A percentile compares a stretch with the other conserved stretches of the same genome.
phyloP scores from a whole-genome alignment of 2,888 invertebrate genomes.

The Coleophora deauratella region DNA sequence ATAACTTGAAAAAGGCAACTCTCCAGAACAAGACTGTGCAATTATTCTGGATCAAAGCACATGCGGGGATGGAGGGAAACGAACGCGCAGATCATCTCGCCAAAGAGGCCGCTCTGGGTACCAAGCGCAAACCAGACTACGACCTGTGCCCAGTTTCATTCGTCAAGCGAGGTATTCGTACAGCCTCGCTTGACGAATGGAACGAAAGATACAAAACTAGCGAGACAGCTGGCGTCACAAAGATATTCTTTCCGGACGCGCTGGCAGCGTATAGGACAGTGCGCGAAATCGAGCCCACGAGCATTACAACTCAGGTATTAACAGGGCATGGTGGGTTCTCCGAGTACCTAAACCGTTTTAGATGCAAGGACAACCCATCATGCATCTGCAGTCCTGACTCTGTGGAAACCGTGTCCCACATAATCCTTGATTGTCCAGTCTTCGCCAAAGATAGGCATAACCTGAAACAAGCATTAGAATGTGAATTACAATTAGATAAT shows the following conservation, averaged over 20 bases:
- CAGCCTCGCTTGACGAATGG: too few relatives aligned
- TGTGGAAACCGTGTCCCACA: not conserved
- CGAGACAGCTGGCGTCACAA: not conserved
- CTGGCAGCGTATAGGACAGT: not conserved
- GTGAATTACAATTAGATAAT: not conserved
- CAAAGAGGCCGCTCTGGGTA: too few relatives aligned
- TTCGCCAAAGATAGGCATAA: not conserved
- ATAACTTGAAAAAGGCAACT: not conserved
- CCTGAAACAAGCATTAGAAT: not conserved
- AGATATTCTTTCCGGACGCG: too few relatives aligned
- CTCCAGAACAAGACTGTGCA: not conserved
- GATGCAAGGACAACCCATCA: conserved; percentile 11
- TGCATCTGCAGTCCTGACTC: conserved; percentile 10
- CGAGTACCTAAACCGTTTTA: too few relatives aligned
- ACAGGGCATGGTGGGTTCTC: conserved; percentile 7
- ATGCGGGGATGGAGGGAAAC: too few relatives aligned
- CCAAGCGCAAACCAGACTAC: not conserved
- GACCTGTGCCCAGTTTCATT: not conserved
- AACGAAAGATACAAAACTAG: not conserved
- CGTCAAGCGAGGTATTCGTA: too few relatives aligned
- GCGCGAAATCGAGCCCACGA: not conserved
- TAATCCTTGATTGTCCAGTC: not conserved
- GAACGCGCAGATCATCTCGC: too few relatives aligned
- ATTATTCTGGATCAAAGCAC: too few relatives aligned
- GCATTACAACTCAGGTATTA: not conserved